phyloP scores from a whole-genome alignment of 2,888 invertebrate genomes.

The Sinopyrophorus schimmeli region DNA sequence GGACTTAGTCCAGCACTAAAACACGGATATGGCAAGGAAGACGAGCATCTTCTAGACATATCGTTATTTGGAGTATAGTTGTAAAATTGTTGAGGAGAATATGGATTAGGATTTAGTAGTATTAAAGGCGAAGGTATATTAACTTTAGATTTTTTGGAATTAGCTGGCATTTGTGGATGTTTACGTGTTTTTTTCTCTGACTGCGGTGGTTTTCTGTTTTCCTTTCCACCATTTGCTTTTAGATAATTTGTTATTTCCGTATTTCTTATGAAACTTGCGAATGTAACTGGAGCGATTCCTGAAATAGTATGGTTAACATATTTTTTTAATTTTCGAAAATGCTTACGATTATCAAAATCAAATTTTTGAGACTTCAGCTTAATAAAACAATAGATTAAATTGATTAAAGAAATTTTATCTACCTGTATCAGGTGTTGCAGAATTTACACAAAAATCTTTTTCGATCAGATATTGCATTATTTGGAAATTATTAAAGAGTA shows the following conservation, averaged over 20 bases:
- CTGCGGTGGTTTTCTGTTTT: no score
- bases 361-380: no score
- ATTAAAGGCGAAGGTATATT: constrained; percentile 12
- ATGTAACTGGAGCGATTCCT: constrained; percentile 50
- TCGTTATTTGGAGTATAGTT: constrained; percentile 8
- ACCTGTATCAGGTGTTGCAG: constrained; percentile 43
- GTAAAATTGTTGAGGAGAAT: constrained; percentile 3
- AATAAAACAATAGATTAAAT: no score
- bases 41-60: constrained; percentile 31
- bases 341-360: no score
- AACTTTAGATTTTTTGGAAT: no score
- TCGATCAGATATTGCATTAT: constrained; percentile 45
- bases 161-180: no score
- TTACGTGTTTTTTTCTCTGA: no score
- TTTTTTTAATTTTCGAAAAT: no score
- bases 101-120: constrained; percentile 1
- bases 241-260: constrained; percentile 38
- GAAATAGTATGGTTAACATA: no score
- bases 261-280: constrained; percentile 46
- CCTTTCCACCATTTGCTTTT: constrained; percentile 41
- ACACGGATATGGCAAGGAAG: constrained; percentile 21
- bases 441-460: constrained; percentile 44
- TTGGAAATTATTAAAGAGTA: constrained; percentile 44
- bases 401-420: constrained; percentile 23
- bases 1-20: constrained; percentile 32